Conservation (phyloP, 2,113 vertebrate genomes). For the Perccottus glenii region DNA sequence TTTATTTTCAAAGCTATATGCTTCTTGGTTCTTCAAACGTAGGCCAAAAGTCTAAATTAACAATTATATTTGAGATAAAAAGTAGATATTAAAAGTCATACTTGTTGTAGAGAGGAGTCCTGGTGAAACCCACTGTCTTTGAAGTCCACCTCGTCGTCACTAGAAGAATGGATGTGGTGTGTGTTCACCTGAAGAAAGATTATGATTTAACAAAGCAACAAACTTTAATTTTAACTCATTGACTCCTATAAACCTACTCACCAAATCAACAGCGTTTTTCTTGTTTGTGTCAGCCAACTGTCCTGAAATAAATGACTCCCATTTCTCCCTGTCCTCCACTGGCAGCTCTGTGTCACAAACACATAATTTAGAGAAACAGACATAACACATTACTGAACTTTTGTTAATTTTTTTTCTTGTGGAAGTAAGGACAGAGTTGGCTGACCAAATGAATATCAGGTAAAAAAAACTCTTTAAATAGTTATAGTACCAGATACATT, state of each 20-base stretch:
- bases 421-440: too few species aligned
- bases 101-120: slow-evolving; percentile 98
- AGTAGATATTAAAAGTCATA: slow-evolving; percentile 75
- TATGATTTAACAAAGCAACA: neutral
- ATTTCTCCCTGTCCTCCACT: slow-evolving; percentile 88
- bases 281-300: slow-evolving; percentile 98
- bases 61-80: slow-evolving; percentile 4
- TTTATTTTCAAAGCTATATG: too few species aligned
- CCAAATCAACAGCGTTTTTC: slow-evolving; percentile 97
- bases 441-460: too few species aligned
- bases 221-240: too few species aligned
- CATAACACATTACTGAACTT: too few species aligned
- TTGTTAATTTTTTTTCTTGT: too few species aligned
- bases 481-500: neutral
- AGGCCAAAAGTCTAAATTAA: too few species aligned
- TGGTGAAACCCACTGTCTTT: slow-evolving; percentile 98
- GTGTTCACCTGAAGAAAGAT: slow-evolving; percentile 86
- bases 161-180: slow-evolving; percentile 98
- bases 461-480: neutral
- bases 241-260: slow-evolving; percentile 72
- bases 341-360: slow-evolving; percentile 84
- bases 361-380: neutral
- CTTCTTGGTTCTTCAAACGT: too few species aligned
- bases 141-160: slow-evolving; percentile 98
- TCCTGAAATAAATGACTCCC: slow-evolving; percentile 92